Evolutionary conservation across 2,888 invertebrate species (phyloP).

Genomic region (Temnothorax ravouxi): DNA sequence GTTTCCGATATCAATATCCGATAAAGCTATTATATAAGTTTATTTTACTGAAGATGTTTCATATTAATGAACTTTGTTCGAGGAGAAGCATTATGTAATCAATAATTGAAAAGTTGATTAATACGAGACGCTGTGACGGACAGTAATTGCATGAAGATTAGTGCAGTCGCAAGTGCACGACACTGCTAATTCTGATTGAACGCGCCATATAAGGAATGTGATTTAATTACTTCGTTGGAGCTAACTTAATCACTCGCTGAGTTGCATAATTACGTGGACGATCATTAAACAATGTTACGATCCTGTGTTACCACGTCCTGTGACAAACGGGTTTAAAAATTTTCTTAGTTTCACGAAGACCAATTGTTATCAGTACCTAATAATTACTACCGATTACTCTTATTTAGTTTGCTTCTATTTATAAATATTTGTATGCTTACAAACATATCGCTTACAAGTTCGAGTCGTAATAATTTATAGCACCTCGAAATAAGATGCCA

Average conservation of each 20-base stretch:
- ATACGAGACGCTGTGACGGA: background rate
- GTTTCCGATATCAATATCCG: background rate
- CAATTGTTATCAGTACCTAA: background rate
- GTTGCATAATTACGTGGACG: conserved; percentile 16
- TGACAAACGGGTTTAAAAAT: background rate
- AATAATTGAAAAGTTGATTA: conserved; percentile 12
- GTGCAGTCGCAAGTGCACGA: background rate
- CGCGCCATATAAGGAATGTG: background rate
- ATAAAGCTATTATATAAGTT: background rate
- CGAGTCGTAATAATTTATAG: background rate
- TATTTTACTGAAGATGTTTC: background rate
- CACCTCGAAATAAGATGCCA: background rate
- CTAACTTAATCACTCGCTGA: conserved; percentile 9
- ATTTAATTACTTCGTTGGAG: conserved; percentile 13
- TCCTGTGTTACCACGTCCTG: background rate
- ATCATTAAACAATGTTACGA: background rate
- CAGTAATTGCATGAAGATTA: background rate
- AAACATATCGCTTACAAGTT: background rate
- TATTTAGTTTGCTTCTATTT: background rate
- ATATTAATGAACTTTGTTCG: background rate
- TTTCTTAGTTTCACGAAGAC: background rate
- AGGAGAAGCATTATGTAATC: background rate
- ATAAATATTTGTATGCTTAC: background rate
- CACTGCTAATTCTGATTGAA: conserved; percentile 1
- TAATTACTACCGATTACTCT: background rate